Evolutionary conservation across 2,113 vertebrate species (phyloP), one percentile per base, ranked within the genome.

Genomic region (Pao palembangensis): DNA sequence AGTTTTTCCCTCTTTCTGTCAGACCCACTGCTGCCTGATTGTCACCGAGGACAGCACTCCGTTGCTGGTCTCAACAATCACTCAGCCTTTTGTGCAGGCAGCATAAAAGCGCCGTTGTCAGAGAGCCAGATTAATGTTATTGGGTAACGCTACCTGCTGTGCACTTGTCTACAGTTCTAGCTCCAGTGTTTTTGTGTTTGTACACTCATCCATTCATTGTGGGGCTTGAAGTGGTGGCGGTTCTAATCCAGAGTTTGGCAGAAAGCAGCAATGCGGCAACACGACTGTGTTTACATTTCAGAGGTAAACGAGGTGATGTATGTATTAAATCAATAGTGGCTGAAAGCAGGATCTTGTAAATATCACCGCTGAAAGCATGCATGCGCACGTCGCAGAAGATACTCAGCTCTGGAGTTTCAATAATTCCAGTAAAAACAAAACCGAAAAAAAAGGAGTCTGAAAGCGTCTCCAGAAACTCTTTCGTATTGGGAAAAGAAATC

Each of bases 41-140:
- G 53, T 80, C 80, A 57, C 47, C 61, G 66, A 75, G 52, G 67
- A 60, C 48, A 75, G 65, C 60, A 49, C 65, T 56, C 75, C 67
- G 52, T 28, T 44, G 54, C 41, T 47, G 67, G 49, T 21, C 49
- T 11, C 59, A 69, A 73, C 55, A 64, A 75, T 84, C 80, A 61
- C 72, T 70, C 80, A 58, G 71, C 59, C 65, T 71, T 49, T 85
- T 84, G 68, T 86, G 73, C 58, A 52, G 53, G 61, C 59, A 1
- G 51, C 77, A 87, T 80, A 82, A 87, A 84, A 80, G 79, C 52
- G 51, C 55, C 69, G 76, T 88, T 90, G 84, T 85, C 60, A 78
- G 64, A 34, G 49, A 59, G 72, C 52, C 25, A 51, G 63, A 66
- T 79, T 82, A 68, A 47, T 20, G 55, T 58, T 73, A 61, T 79